Base-by-base conservation (phyloP, 2,888 invertebrate genomes). In the Cyclophora albipunctata region DNA sequence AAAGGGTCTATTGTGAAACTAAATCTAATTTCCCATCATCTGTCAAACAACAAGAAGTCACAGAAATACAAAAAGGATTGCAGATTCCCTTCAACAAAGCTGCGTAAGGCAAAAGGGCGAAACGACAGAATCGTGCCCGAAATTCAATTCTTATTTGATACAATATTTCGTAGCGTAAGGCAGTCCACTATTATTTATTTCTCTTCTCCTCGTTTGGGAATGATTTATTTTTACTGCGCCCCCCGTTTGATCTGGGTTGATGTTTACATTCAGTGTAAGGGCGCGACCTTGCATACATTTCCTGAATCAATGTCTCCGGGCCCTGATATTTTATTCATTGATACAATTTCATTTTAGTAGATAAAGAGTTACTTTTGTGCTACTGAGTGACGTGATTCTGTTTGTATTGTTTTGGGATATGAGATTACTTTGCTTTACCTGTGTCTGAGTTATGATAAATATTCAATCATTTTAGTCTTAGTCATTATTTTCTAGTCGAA, bases 131-230 rank as follows among this genome's bases (percentile, higher is more conserved):
- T 45, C 49, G 20, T 20, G 20, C 46, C 41, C 46, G 45, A 46
- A 53, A 53, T 55, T 53, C 40, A 53, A 55, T 52, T 49, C 50
- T 43, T 49, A 51, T 55, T 52, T 46, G 42, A 49, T 48, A 47
- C 47, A 45, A 51, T 51, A 53, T 56, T 34, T 53, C 52, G 46
- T 34, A 57, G 49, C 41, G 48, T 50, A 56, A 52, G 53, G 51
- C 49, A 53, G 58, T 58, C 54, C 50, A 59, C 62, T 63, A 65
- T 66, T 67, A 66, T 67, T 69, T 68, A 66, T 67, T 66, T 62
- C 59, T 60, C 59, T 58, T 61, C 61, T 58, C 53, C 51, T 53
- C 49, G 55, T 60, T 56, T 60, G 58, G 56, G 53, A 59, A 66
- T 68, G 66, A 69, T 68, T 69, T 68, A 68, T 68, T 64, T 66